Percentiles rank a stretch among this genome's conserved stretches.
Evolutionary conservation across 2,888 invertebrate genomes (phyloP).

Genomic region (Carterocephalus palaemon): DNA sequence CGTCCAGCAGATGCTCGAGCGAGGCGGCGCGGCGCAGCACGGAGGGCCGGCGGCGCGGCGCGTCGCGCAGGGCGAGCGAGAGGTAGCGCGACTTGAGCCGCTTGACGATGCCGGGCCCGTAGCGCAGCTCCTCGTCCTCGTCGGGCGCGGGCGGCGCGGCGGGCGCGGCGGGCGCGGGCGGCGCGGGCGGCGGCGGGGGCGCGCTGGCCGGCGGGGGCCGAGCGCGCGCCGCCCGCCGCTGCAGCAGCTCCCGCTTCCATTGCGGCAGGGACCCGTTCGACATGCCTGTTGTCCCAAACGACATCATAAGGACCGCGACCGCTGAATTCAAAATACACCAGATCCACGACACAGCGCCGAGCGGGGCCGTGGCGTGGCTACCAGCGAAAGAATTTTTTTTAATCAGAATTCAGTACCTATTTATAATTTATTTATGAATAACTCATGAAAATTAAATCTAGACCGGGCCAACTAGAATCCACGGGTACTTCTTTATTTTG

Average conservation of each 20-base stretch:
- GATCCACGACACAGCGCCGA: too few species aligned
- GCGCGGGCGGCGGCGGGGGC: slow-evolving; percentile 48
- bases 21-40: slow-evolving; percentile 90
- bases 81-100: slow-evolving; percentile 92
- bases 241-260: slow-evolving; percentile 91
- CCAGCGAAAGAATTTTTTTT: too few species aligned
- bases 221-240: slow-evolving; percentile 80
- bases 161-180: slow-evolving; percentile 42
- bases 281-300: too few species aligned
- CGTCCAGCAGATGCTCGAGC: slow-evolving; percentile 90
- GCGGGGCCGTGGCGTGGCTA: too few species aligned
- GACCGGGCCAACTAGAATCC: too few species aligned
- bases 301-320: too few species aligned
- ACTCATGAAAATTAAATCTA: too few species aligned
- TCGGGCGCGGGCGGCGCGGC: slow-evolving; percentile 26
- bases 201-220: slow-evolving; percentile 39
- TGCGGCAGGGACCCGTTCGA: slow-evolving; percentile 81
- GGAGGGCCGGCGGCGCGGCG: slow-evolving; percentile 82
- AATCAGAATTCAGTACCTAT: too few species aligned
- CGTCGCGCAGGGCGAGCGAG: slow-evolving; percentile 89
- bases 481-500: too few species aligned
- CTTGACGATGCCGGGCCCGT: slow-evolving; percentile 95
- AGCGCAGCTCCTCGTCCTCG: slow-evolving; percentile 86
- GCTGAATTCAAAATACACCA: too few species aligned
- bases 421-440: too few species aligned